Evolutionary conservation across 2,797 vertebrate genomes (phyloP).

Genomic region (Chelidonichthys spinosus): DNA sequence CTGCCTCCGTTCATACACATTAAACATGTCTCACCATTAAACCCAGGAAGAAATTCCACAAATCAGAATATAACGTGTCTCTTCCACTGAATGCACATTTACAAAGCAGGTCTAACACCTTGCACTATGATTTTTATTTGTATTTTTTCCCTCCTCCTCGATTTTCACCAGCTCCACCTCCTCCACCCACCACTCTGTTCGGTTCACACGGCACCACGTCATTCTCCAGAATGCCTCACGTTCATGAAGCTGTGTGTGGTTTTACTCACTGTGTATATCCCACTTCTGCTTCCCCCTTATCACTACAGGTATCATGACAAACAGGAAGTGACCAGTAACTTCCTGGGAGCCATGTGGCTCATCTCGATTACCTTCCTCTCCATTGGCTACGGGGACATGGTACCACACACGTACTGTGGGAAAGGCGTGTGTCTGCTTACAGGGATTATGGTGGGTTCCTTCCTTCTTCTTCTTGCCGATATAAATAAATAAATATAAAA

Average conservation of each 20-base stretch:
- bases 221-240: slow-evolving; percentile 68
- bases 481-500: background rate
- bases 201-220: slow-evolving; percentile 58
- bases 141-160: slow-evolving; percentile 35
- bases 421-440: slow-evolving; percentile 96
- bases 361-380: slow-evolving; percentile 98
- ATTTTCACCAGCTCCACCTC: slow-evolving; percentile 51
- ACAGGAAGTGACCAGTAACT: slow-evolving; percentile 98
- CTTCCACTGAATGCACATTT: slow-evolving; percentile 24
- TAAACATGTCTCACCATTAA: slow-evolving; percentile 46
- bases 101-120: slow-evolving; percentile 48
- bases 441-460: slow-evolving; percentile 92
- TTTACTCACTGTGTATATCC: slow-evolving; percentile 67
- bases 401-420: slow-evolving; percentile 96
- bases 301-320: slow-evolving; percentile 94
- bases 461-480: slow-evolving; percentile 7
- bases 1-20: slow-evolving; percentile 24
- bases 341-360: slow-evolving; percentile 97
- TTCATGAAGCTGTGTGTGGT: slow-evolving; percentile 69
- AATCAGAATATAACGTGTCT: slow-evolving; percentile 28
- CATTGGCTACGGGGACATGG: slow-evolving; percentile 97
- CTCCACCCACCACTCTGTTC: slow-evolving; percentile 58
- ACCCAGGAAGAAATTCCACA: slow-evolving; percentile 21
- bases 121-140: slow-evolving; percentile 29
- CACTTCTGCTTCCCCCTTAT: slow-evolving; percentile 71